Evolutionary conservation across 2,888 invertebrate species (phyloP).

Genomic region (Aquatica leii): DNA sequence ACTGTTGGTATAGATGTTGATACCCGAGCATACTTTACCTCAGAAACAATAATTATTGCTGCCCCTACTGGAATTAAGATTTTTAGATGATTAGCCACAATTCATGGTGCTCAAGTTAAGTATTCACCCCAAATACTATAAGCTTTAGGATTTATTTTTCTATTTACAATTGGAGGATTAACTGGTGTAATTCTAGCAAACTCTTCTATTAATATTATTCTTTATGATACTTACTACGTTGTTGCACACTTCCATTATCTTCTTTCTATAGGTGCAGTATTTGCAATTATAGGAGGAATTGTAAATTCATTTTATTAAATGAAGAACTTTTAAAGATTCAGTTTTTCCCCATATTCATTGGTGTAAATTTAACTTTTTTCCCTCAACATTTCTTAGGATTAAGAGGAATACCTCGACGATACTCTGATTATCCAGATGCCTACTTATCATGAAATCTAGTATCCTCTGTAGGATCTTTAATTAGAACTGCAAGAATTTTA

Average conservation of each 20-base stretch:
- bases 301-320: slow-evolving; percentile 74
- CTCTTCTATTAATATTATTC: slow-evolving; percentile 77
- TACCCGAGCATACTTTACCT: slow-evolving; percentile 56
- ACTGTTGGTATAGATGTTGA: slow-evolving; percentile 78
- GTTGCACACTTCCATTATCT: slow-evolving; percentile 87
- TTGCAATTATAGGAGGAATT: slow-evolving; percentile 78
- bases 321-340: slow-evolving; percentile 70
- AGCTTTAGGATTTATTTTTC: slow-evolving; percentile 77
- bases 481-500: too few species aligned
- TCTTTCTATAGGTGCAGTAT: slow-evolving; percentile 80
- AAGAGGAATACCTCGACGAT: slow-evolving; percentile 78
- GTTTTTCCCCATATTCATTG: slow-evolving; percentile 76
- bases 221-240: slow-evolving; percentile 87
- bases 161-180: slow-evolving; percentile 80
- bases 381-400: slow-evolving; percentile 80
- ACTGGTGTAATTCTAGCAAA: slow-evolving; percentile 75
- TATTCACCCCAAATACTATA: slow-evolving; percentile 70
- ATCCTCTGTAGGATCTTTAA: slow-evolving; percentile 73
- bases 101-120: slow-evolving; percentile 70
- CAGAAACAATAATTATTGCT: slow-evolving; percentile 88
- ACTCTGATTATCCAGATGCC: slow-evolving; percentile 75
- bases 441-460: slow-evolving; percentile 73
- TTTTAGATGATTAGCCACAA: slow-evolving; percentile 78
- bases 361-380: slow-evolving; percentile 83
- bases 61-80: slow-evolving; percentile 86